phyloP scores from a whole-genome alignment of 2,888 invertebrate species.

The Nomada flava region DNA sequence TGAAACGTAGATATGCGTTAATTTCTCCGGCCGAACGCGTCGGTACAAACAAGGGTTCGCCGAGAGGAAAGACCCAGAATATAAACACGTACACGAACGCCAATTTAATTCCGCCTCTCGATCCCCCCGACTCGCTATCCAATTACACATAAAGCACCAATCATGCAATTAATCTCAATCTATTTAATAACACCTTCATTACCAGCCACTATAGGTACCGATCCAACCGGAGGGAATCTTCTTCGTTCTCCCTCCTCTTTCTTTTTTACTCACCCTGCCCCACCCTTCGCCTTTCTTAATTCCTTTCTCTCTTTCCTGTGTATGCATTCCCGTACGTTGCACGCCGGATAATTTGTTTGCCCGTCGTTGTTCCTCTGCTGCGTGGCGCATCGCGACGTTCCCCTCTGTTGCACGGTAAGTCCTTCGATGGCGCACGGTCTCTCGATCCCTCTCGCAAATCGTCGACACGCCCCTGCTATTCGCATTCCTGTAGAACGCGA shows the following conservation, averaged over 20 bases:
- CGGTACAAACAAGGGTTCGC: slow-evolving; percentile 10
- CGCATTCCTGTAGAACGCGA: slow-evolving; percentile 74
- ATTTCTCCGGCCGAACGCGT: neutral
- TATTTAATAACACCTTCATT: slow-evolving; percentile 83
- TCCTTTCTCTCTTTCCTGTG: slow-evolving; percentile 10
- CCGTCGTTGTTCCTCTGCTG: slow-evolving; percentile 33
- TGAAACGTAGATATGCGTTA: too few relatives aligned
- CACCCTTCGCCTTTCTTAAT: neutral
- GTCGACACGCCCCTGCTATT: slow-evolving; percentile 75
- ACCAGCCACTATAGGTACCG: slow-evolving; percentile 73
- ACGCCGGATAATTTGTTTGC: slow-evolving; percentile 43
- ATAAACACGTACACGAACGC: slow-evolving; percentile 72
- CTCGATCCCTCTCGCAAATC: slow-evolving; percentile 71
- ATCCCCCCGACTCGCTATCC: slow-evolving; percentile 76
- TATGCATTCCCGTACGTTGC: neutral
- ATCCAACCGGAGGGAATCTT: slow-evolving; percentile 66
- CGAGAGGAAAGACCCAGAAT: slow-evolving; percentile 56
- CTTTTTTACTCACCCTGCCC: slow-evolving; percentile 14
- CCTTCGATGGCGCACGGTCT: slow-evolving; percentile 31
- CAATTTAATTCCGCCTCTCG: slow-evolving; percentile 72
- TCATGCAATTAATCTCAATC: slow-evolving; percentile 83
- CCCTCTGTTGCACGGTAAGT: slow-evolving; percentile 21
- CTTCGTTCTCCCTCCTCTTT: slow-evolving; percentile 52
- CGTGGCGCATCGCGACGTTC: slow-evolving; percentile 25
- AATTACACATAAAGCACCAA: slow-evolving; percentile 82